Base-by-base conservation (phyloP, 2,113 vertebrate species). In the Tyrannus savana region DNA sequence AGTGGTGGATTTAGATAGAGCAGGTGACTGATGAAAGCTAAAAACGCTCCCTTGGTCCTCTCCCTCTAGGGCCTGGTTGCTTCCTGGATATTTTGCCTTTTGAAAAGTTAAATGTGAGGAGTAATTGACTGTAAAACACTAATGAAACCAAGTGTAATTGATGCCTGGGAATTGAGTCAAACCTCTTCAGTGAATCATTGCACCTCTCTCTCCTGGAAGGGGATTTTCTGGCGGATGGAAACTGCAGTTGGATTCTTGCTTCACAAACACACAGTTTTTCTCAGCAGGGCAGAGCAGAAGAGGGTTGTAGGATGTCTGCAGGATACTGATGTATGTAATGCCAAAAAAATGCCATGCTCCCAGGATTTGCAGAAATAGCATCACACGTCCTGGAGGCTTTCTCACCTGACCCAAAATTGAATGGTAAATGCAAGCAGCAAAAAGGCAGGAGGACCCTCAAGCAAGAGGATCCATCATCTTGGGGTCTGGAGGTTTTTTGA, bases 131-230 rank as follows among this genome's bases (percentile, higher is more conserved):
- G 84, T 77, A 91, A 81, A 88, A 67, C 21, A 77, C 59, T 35
- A 58, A 81, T 58, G 59, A 53, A 58, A 67, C 69, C 24, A 42
- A 80, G 64, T 8, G 41, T 81, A 84, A 91, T 35, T 67, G 74
- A 91, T 42, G 69, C 13, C 41, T 73, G 80, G 87, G 84, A 91
- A 85, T 39, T 68, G 79, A 84, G 75, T 93, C 88, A 85, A 91
- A 85, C 49, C 88, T 81, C 84, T 52, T 63, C 15, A 7, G 84
- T 82, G 75, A 64, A 44, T 73, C 80, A 49, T 24, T 14, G 2
- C 80, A 91, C 64, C 79, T 91, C 59, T n/a, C 25, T 37, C 63
- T 91, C 69, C 84, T 0, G 0, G 58, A 52, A 91, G 59, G 15
- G 47, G 12, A 28, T 77, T 84, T 67, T 52, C 52, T 91, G 64